Evolutionary conservation across 2,888 invertebrate genomes (phyloP).

Genomic region (Oscheius myriophilus): DNA sequence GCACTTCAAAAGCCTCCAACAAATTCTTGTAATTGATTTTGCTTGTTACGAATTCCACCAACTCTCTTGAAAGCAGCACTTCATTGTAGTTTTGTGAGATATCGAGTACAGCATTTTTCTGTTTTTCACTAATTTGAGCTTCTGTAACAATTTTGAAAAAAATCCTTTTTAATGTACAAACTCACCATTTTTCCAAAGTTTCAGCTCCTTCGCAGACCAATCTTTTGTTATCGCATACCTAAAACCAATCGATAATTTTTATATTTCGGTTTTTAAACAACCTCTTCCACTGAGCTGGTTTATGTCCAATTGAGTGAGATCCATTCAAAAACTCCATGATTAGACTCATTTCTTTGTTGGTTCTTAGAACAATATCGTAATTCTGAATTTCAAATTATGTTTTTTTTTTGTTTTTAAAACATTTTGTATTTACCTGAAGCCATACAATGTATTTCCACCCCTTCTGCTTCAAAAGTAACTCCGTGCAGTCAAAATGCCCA

Average conservation of each 20-base stretch:
- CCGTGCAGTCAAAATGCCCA: slow-evolving; percentile 27
- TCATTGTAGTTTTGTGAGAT: slow-evolving; percentile 33
- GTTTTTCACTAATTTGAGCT: not conserved
- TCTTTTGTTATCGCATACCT: slow-evolving; percentile 18
- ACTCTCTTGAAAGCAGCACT: slow-evolving; percentile 20
- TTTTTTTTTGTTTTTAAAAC: not conserved
- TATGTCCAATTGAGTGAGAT: slow-evolving; percentile 29
- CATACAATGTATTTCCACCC: slow-evolving; percentile 29
- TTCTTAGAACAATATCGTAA: slow-evolving; percentile 24
- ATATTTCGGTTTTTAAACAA: not conserved
- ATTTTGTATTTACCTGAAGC: slow-evolving; percentile 19
- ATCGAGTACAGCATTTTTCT: slow-evolving; percentile 18
- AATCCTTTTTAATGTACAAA: not conserved
- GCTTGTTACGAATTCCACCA: slow-evolving; percentile 14
- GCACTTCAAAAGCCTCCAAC: slow-evolving; percentile 23
- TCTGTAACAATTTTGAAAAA: slow-evolving; percentile 5
- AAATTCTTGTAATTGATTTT: slow-evolving; percentile 29
- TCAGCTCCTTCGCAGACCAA: slow-evolving; percentile 14
- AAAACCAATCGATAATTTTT: not conserved
- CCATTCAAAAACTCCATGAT: slow-evolving; percentile 29
- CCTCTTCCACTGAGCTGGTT: slow-evolving; percentile 33
- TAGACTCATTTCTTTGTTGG: slow-evolving; percentile 29
- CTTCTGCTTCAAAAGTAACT: slow-evolving; percentile 8
- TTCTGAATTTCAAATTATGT: slow-evolving; percentile 9
- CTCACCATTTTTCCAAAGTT: slow-evolving; percentile 26